Percentiles rank a stretch among this genome's conserved stretches.
These are phyloP conservation scores for Tetropium fuscum DNA, from an alignment of 2,888 invertebrate genomes.

Conservation along the genomic window DNA sequence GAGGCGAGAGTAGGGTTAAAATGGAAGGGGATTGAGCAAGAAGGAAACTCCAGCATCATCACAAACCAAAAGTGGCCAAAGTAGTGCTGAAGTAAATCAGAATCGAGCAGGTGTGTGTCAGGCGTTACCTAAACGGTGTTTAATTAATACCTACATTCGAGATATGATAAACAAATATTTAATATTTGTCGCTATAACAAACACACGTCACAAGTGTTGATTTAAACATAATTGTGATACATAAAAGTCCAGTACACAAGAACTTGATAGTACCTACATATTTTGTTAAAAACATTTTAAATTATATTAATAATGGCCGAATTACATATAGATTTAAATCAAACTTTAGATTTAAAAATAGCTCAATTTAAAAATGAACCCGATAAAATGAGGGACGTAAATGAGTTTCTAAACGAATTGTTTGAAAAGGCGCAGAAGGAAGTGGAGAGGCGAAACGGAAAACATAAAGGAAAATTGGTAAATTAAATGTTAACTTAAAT, in stretches of 20 bases:
- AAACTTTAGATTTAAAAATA: slow-evolving; percentile 59
- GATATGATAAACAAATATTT: slow-evolving; percentile 26
- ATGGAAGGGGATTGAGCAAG: slow-evolving; percentile 8
- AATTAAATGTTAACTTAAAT: slow-evolving; percentile 39
- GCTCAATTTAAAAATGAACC: slow-evolving; percentile 63
- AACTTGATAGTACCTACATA: slow-evolving; percentile 8
- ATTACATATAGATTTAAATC: slow-evolving; percentile 57
- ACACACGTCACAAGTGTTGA: slow-evolving; percentile 8
- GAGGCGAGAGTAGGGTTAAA: slow-evolving; percentile 23
- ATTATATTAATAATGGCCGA: slow-evolving; percentile 52
- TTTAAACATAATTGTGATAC: not conserved
- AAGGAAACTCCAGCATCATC: slow-evolving; percentile 12
- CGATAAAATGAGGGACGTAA: slow-evolving; percentile 62
- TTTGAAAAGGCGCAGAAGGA: slow-evolving; percentile 62
- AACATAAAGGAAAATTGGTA: slow-evolving; percentile 58
- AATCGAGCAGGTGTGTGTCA: slow-evolving; percentile 12
- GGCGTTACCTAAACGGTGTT: slow-evolving; percentile 16
- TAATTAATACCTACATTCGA: slow-evolving; percentile 9
- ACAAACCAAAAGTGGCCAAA: not conserved
- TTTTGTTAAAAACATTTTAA: not conserved
- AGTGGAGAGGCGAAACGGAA: slow-evolving; percentile 55
- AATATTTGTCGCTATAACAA: slow-evolving; percentile 8
- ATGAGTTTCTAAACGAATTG: slow-evolving; percentile 62
- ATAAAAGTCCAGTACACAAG: not conserved
- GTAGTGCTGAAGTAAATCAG: slow-evolving; percentile 18